phyloP scores from a whole-genome alignment of 2,888 invertebrate species.

The Ectemnius lituratus region DNA sequence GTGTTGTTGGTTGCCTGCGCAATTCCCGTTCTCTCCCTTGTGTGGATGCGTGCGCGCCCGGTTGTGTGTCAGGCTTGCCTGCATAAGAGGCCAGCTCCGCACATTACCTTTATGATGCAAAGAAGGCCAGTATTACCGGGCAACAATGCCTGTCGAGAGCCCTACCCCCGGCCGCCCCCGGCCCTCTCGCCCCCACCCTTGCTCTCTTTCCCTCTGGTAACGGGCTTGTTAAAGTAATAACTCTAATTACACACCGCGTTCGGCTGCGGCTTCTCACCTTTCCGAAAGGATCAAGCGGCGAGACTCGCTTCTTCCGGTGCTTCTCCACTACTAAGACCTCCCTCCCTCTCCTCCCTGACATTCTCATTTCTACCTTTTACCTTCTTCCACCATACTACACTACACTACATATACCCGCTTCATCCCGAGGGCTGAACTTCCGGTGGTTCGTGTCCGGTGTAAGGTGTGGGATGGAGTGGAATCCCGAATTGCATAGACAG shows the following conservation, averaged over 20 bases:
- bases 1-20: constrained; percentile 22
- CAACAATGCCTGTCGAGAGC: constrained; percentile 63
- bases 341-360: neutral
- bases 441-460: constrained; percentile 57
- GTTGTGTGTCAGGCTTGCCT: constrained; percentile 51
- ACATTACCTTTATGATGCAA: constrained; percentile 68
- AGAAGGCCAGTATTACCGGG: constrained; percentile 68
- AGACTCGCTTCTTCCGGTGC: constrained; percentile 32
- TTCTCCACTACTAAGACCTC: too few species aligned
- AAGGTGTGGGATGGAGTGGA: constrained; percentile 46
- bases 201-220: constrained; percentile 60
- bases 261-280: constrained; percentile 70
- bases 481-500: constrained; percentile 18
- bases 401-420: constrained; percentile 31
- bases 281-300: constrained; percentile 52
- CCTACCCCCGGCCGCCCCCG: constrained; percentile 21
- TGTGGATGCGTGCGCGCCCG: neutral
- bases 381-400: constrained; percentile 25
- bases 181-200: constrained; percentile 32
- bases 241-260: constrained; percentile 68
- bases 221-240: constrained; percentile 72
- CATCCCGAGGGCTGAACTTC: constrained; percentile 46
- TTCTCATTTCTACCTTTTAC: constrained; percentile 22
- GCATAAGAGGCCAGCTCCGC: constrained; percentile 58
- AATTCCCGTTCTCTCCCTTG: constrained; percentile 27